Evolutionary conservation across 1,140 invertebrate species (phyloP).

Genomic region (Bradysia coprophila): DNA sequence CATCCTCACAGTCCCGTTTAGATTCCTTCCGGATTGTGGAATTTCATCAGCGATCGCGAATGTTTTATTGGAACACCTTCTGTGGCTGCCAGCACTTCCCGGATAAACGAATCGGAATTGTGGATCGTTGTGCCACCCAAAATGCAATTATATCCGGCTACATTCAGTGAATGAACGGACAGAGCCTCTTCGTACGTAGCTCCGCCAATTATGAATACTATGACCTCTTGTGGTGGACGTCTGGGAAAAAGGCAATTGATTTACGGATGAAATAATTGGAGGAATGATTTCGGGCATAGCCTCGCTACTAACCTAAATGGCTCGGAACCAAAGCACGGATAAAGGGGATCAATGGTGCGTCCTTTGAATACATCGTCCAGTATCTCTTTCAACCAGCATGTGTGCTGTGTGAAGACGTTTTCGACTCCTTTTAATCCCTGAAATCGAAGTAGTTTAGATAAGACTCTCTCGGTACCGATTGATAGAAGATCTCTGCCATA

Average conservation of each 20-base stretch:
- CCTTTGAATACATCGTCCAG: slow-evolving; percentile 81
- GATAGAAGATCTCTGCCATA: slow-evolving; percentile 12
- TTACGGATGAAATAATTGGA: no score
- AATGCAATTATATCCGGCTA: slow-evolving; percentile 57
- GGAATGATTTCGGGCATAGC: no score
- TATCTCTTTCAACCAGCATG: slow-evolving; percentile 65
- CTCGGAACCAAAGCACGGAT: slow-evolving; percentile 58
- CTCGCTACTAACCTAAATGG: slow-evolving; percentile 13
- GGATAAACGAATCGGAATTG: slow-evolving; percentile 64
- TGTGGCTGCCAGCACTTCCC: slow-evolving; percentile 41
- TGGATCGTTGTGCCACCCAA: slow-evolving; percentile 83
- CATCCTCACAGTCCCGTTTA: no score
- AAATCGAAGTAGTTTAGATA: slow-evolving; percentile 3
- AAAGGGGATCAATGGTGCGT: slow-evolving; percentile 60
- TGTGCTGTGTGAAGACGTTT: slow-evolving; percentile 94
- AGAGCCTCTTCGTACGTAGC: slow-evolving; percentile 91
- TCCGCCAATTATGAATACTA: slow-evolving; percentile 93
- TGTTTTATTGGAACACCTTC: slow-evolving; percentile 31
- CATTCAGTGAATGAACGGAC: slow-evolving; percentile 69
- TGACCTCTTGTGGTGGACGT: slow-evolving; percentile 63
- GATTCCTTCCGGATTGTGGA: slow-evolving; percentile 4
- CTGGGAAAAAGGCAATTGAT: slow-evolving; percentile 26
- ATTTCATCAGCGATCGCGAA: slow-evolving; percentile 21
- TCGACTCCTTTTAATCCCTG: slow-evolving; percentile 81
- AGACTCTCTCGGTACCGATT: background rate